Evolutionary conservation across 2,888 invertebrate species (phyloP), one percentile per base, ranked within the genome.

Genomic region (Drosophila suboccidentalis): DNA sequence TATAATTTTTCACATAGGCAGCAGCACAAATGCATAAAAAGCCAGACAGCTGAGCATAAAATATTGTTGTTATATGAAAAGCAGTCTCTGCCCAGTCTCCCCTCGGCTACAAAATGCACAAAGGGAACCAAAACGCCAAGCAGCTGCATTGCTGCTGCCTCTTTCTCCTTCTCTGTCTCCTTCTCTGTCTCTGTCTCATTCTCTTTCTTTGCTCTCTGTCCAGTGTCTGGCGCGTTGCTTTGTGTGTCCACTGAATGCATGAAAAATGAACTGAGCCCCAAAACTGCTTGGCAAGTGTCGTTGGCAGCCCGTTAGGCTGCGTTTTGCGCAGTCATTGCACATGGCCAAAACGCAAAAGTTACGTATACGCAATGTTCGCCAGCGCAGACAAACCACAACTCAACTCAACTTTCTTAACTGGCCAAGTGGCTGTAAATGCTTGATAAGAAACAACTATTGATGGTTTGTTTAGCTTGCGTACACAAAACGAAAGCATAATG

Each of bases 31-130:
- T 89, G 90, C 86, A 89, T 90, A 85, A 85, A 85, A 85, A 89
- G 90, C 88, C 90, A 85, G 84, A 89, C 84, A 85, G 84, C 82
- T 89, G 90, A 90, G 84, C 88, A 85, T 85, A 85, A 85, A 89
- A 89, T 88, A 89, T 90, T 85, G 84, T 85, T 89, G 84, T 88
- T 89, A 89, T 87, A 84, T 84, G 90, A 84, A 84, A 84, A 79
- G 88, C 90, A 84, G 90, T 64, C 75, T 41, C 43, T 41, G 39
- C 53, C 41, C 36, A 17, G 22, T 17, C 26, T 26, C 3, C 22
- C 15, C 32, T 5, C 43, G 19, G 38, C 26, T n/a, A 2, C 36
- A 39, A 36, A 43, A 59, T 43, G 51, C 71, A 77, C 51, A 75
- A 82, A 71, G 71, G 51, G 58, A 63, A 32, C 44, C 47, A 59